Evolutionary conservation across 2,797 vertebrate genomes (phyloP), one percentile per base, ranked within the genome.

Genomic region (Pangasius larnaudii): DNA sequence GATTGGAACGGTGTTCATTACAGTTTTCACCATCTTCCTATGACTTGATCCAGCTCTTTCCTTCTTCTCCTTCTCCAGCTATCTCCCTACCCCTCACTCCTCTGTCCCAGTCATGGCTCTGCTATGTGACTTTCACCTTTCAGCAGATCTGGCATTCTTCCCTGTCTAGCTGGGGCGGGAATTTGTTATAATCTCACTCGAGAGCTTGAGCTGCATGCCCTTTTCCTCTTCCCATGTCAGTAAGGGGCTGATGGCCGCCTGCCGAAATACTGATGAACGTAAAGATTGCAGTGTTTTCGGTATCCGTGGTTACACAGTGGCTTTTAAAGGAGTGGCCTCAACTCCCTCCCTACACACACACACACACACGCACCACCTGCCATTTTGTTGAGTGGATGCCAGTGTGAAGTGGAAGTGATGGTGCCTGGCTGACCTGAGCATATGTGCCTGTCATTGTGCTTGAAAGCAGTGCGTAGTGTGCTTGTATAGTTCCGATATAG

Each of bases 241-340:
- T 51, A 51, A 86, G 85, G 86, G 90, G 88, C 71, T 30, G 87
- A 90, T 90, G 84, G 78, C 85, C 86, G 85, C 42, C 46, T 74
- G 86, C 90, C 90, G 93, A 89, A 14, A 85, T 75, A 89, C 92
- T 87, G 89, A 93, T 93, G 92, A 93, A 94, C 93, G 91, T 75
- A 90, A 91, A 91, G 93, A 88, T 91, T 92, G 93, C 92, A 87
- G 87, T 96, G 95, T 96, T 96, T 96, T 95, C 93, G 93, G 96
- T 96, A 93, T 95, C 95, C 95, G 93, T 95, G 95, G 94, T 89
- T 93, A 96, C 95, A 94, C 94, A 94, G 94, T 91, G 89, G 93
- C 93, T 93, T 92, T 94, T 93, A 93, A 89, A 91, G 93, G 93
- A 93, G 80, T 56, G 53, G 85, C 79, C 78, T 84, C 3, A 1